A percentile compares a stretch with the other conserved stretches of the same genome.
phyloP scores from a whole-genome alignment of 2,797 vertebrate genomes.

The Trematomus bernacchii region DNA sequence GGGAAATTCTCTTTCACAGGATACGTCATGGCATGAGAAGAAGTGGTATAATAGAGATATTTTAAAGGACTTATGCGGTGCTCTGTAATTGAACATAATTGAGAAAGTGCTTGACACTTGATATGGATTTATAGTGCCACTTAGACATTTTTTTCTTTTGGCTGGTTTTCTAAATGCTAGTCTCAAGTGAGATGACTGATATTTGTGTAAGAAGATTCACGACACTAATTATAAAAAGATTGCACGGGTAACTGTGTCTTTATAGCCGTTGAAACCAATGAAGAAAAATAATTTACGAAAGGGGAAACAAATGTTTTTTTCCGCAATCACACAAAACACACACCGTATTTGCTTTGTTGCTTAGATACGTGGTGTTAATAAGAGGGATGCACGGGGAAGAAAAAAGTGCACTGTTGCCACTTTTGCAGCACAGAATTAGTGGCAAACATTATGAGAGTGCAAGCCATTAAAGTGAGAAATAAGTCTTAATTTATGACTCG shows the following conservation, averaged over 20 bases:
- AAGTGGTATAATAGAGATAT: constrained; percentile 39
- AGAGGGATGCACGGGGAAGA: constrained; percentile 60
- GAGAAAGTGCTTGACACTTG: constrained; percentile 59
- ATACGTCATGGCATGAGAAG: constrained; percentile 26
- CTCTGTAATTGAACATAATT: constrained; percentile 63
- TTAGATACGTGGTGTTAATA: constrained; percentile 74
- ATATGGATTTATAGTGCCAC: constrained; percentile 64
- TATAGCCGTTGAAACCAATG: constrained; percentile 66
- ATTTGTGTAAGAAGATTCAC: constrained; percentile 51
- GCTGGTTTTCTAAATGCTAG: constrained; percentile 40
- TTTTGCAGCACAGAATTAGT: constrained; percentile 79
- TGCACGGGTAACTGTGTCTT: constrained; percentile 55
- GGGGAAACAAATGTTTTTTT: constrained; percentile 57
- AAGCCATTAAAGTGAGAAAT: constrained; percentile 81
- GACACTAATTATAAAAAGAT: constrained; percentile 53
- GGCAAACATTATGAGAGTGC: constrained; percentile 85
- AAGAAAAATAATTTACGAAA: constrained; percentile 68
- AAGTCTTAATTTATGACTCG: constrained; percentile 83
- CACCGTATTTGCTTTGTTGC: constrained; percentile 82
- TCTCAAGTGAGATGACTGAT: constrained; percentile 56
- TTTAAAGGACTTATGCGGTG: constrained; percentile 49
- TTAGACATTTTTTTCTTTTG: constrained; percentile 49
- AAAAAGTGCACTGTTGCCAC: constrained; percentile 73
- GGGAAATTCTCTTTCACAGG: constrained; percentile 17
- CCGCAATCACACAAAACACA: constrained; percentile 56